Conservation (phyloP, 2,888 invertebrate species). For the Conomelus anceps region DNA sequence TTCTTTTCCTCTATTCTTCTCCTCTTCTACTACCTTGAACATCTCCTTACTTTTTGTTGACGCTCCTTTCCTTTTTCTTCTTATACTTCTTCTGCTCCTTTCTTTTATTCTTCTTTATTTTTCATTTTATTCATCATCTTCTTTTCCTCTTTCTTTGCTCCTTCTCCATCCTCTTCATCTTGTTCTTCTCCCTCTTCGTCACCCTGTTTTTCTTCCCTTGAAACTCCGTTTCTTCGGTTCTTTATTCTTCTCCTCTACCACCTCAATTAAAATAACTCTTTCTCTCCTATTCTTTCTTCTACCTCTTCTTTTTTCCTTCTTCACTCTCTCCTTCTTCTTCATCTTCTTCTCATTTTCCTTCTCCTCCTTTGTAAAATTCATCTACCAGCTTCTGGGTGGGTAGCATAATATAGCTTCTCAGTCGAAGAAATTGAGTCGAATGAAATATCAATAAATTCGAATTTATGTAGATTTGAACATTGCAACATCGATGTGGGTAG, state of each 20-base stretch:
- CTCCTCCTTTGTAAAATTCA: not conserved
- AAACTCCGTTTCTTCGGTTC: not conserved
- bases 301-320: not conserved
- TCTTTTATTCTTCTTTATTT: not conserved
- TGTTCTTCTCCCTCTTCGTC: not conserved
- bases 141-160: not conserved
- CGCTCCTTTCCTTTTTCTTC: not conserved
- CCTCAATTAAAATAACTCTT: too few species aligned
- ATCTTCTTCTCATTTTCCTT: not conserved
- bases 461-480: too few species aligned
- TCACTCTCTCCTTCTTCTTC: not conserved
- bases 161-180: not conserved
- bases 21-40: not conserved
- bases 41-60: not conserved
- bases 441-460: too few species aligned
- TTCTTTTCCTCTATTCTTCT: not conserved
- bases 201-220: not conserved
- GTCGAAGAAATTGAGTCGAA: too few species aligned
- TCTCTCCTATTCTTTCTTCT: not conserved
- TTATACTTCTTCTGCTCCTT: not conserved
- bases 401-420: too few species aligned
- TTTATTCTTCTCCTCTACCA: not conserved
- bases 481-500: too few species aligned
- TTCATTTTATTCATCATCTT: not conserved
- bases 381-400: not conserved